phyloP scores from a whole-genome alignment of 2,888 invertebrate species.

The Caenorhabditis parvicauda region DNA sequence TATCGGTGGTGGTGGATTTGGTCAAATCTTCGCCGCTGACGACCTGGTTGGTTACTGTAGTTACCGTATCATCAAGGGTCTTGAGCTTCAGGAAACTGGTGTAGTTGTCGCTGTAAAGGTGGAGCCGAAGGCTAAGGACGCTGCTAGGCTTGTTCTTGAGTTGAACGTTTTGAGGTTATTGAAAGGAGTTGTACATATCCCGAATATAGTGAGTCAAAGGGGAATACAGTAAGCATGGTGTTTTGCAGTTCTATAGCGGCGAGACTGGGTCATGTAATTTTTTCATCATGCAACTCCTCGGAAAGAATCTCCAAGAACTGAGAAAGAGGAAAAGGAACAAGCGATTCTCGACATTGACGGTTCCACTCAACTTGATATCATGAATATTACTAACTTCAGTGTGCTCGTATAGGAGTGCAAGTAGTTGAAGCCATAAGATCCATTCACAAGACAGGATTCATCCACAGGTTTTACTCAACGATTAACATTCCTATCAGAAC shows the following conservation, averaged over 20 bases:
- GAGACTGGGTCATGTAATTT: conserved; percentile 39
- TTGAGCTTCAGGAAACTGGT: conserved; percentile 15
- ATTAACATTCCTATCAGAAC: not conserved
- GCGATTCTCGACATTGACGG: conserved; percentile 29
- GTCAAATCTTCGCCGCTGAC: conserved; percentile 51
- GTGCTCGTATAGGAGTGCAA: conserved; percentile 4
- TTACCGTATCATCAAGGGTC: too few species aligned
- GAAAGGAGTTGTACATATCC: conserved; percentile 30
- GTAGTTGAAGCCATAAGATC: too few species aligned
- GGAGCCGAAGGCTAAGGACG: conserved; percentile 45
- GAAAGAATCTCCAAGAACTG: conserved; percentile 49
- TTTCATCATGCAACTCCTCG: conserved; percentile 58
- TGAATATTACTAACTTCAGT: not conserved
- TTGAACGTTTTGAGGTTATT: conserved; percentile 41
- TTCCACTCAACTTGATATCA: not conserved
- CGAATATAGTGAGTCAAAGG: conserved; percentile 32
- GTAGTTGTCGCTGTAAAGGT: conserved; percentile 54
- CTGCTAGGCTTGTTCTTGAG: conserved; percentile 53
- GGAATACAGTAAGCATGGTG: not conserved
- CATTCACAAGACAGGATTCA: conserved; percentile 49
- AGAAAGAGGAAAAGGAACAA: conserved; percentile 32
- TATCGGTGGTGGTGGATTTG: conserved; percentile 59
- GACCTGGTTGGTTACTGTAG: too few species aligned
- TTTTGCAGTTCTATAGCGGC: conserved; percentile 47
- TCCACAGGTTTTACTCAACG: conserved; percentile 37